Evolutionary conservation across 2,888 invertebrate species (phyloP).

Genomic region (Meiosimyza platycephala): DNA sequence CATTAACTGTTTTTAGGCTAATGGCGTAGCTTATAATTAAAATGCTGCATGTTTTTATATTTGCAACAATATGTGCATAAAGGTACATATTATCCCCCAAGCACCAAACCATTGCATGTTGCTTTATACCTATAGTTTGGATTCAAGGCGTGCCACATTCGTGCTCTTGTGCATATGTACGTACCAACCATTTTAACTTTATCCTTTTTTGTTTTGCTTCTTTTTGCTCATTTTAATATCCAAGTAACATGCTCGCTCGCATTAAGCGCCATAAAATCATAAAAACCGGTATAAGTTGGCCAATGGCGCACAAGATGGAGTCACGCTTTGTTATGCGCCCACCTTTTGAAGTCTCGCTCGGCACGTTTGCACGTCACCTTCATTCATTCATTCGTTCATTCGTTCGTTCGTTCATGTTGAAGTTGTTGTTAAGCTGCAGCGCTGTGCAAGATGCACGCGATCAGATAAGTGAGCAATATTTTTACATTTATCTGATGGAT

Average conservation of each 20-base stretch:
- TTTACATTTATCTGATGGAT: slow-evolving; percentile 13
- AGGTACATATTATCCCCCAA: neutral
- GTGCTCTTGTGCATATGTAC: neutral
- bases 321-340: slow-evolving; percentile 24
- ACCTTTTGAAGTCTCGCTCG: neutral
- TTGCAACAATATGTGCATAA: slow-evolving; percentile 21
- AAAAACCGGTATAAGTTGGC: slow-evolving; percentile 33
- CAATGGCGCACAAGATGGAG: slow-evolving; percentile 35
- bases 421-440: slow-evolving; percentile 40
- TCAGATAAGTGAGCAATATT: slow-evolving; percentile 49
- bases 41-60: slow-evolving; percentile 21
- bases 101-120: neutral
- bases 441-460: slow-evolving; percentile 53
- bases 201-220: neutral
- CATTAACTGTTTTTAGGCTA: slow-evolving; percentile 42
- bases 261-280: slow-evolving; percentile 35
- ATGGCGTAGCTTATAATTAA: slow-evolving; percentile 47
- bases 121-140: neutral
- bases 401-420: slow-evolving; percentile 30
- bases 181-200: neutral
- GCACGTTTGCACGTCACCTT: neutral
- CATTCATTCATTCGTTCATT: slow-evolving; percentile 52
- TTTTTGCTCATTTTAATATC: neutral
- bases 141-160: slow-evolving; percentile 27
- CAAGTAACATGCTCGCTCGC: slow-evolving; percentile 28